These are phyloP conservation scores for Dicyrtomina minuta DNA, from an alignment of 2,888 invertebrate genomes.

Conservation along the genomic window DNA sequence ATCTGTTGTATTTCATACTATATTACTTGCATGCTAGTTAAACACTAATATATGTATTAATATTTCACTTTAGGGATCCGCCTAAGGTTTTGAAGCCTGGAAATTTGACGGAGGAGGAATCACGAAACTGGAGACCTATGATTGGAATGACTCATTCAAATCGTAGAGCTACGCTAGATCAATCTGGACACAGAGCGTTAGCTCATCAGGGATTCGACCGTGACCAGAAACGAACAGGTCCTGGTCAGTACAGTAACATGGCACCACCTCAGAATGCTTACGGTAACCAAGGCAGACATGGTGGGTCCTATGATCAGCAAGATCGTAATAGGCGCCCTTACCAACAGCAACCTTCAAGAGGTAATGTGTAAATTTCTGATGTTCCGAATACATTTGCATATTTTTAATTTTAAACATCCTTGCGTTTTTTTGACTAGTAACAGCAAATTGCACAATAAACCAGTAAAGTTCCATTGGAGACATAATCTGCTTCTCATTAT, in stretches of 20 bases:
- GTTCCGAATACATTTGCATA: too few species aligned
- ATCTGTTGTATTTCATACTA: too few species aligned
- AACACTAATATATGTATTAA: too few species aligned
- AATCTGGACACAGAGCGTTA: constrained; percentile 65
- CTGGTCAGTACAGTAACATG: constrained; percentile 56
- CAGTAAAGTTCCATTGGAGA: too few species aligned
- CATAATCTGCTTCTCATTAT: too few species aligned
- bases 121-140: constrained; percentile 72
- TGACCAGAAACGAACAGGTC: constrained; percentile 23
- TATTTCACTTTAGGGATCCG: constrained; percentile 63
- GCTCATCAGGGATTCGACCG: constrained; percentile 35
- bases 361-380: too few species aligned
- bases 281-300: constrained; percentile 35
- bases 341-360: constrained; percentile 27
- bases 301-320: constrained; percentile 10
- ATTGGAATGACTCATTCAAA: constrained; percentile 72
- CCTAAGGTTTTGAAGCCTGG: constrained; percentile 75
- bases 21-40: too few species aligned
- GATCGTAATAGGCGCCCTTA: constrained; percentile 33
- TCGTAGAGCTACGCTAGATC: constrained; percentile 67
- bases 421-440: too few species aligned
- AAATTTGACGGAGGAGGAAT: constrained; percentile 63
- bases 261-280: constrained; percentile 53
- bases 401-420: too few species aligned
- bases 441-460: too few species aligned